Evolutionary conservation across 2,888 invertebrate species (phyloP).

Genomic region (Sisyra nigra): DNA sequence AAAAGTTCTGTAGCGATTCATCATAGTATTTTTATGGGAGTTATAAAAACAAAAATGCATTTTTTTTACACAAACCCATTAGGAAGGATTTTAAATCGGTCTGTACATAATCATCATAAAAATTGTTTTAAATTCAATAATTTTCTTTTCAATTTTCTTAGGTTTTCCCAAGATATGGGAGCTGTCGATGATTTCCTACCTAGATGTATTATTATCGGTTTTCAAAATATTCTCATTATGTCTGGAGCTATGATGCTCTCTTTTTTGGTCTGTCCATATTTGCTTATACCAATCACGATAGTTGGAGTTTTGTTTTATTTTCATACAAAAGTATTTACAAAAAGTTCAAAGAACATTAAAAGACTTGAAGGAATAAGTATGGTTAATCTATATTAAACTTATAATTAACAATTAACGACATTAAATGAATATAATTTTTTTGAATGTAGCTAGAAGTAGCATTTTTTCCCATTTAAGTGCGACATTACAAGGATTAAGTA

Average conservation of each 20-base stretch:
- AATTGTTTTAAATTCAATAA: no score
- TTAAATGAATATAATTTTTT: no score
- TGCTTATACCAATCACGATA: conserved; percentile 29
- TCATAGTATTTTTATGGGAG: conserved; percentile 47
- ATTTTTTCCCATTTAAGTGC: conserved; percentile 70
- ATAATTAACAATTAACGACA: no score
- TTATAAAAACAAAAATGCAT: conserved; percentile 36
- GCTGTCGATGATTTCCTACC: conserved; percentile 60
- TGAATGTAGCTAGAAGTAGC: conserved; percentile 55
- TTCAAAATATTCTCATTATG: conserved; percentile 34
- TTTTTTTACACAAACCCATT: conserved; percentile 79
- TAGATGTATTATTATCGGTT: conserved; percentile 42
- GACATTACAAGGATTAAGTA: conserved; percentile 61
- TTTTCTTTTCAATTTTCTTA: not conserved
- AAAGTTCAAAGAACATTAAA: conserved; percentile 54
- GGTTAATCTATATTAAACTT: conserved; percentile 17
- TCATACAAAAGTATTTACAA: conserved; percentile 45
- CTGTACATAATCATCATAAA: no score
- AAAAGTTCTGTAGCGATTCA: conserved; percentile 51
- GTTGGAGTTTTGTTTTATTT: conserved; percentile 42
- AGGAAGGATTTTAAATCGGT: conserved; percentile 56
- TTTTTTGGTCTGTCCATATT: conserved; percentile 33
- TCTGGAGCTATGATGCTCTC: conserved; percentile 37
- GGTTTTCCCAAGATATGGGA: conserved; percentile 75
- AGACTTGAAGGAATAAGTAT: conserved; percentile 48